Evolutionary conservation across 2,888 invertebrate genomes (phyloP), one percentile per base, ranked within the genome.

Genomic region (Apotomis turbidana): DNA sequence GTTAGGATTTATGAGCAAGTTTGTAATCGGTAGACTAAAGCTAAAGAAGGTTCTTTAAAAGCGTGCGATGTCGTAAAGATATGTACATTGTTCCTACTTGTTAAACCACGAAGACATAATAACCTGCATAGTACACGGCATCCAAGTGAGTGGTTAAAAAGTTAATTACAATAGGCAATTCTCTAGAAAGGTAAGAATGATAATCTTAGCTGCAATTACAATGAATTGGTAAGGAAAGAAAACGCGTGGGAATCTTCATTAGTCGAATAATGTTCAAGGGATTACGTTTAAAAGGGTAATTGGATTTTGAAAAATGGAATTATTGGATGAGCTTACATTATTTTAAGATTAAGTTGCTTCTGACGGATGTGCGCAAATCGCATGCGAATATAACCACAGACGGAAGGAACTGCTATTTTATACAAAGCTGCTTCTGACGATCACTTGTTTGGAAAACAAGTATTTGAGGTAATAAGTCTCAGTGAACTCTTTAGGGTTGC

Each of bases 121-220:
- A 54, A 49, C 46, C 55, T 55, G n/a, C 36, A 49, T 44, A 51
- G 10, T 58, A 38, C 61, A 51, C 44, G 60, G 54, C 71, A 61
- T 51, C 62, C 44, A 62, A 72, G 62, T 68, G 62, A 68, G 62
- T 68, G 52, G 62, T 72, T 72, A 68, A 72, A 70, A 68, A 72
- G 63, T 68, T 72, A 68, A 72, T 68, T 72, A 63, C 72, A 59
- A 68, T 58, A 46, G 63, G 49, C 68, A 72, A 63, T 72, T 72
- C 58, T 52, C 68, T 72, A 62, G 71, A 71, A 68, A 68, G 63
- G 68, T 59, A 68, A 68, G 62, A 71, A 72, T 71, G 52, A 70
- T 70, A 58, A 72, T 72, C 72, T 68, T 38, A 52, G 62, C n/a
- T 3, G 62, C 63, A 68, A 72, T 72, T 72, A 72, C 44, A 68